phyloP scores from a whole-genome alignment of 1,140 invertebrate species.

The Conopomorpha cramerella region DNA sequence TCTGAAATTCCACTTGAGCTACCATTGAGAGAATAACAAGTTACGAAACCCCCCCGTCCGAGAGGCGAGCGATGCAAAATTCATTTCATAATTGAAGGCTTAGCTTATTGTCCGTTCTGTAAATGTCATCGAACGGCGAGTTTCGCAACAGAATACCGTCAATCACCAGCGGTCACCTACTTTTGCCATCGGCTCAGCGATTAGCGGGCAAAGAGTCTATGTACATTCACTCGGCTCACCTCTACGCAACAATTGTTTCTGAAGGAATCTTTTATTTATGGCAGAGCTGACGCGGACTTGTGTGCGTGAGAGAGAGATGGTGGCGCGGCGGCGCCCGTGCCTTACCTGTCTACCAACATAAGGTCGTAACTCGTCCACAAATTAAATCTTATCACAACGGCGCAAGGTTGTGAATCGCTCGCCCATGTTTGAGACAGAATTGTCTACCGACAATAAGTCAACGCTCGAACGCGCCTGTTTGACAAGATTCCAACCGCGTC shows the following conservation, averaged over 20 bases:
- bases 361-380: constrained; percentile 6
- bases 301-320: constrained; percentile 46
- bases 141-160: constrained; percentile 54
- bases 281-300: constrained; percentile 27
- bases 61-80: constrained; percentile 15
- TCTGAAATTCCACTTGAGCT: too few species aligned
- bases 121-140: constrained; percentile 53
- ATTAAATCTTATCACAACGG: constrained; percentile 8
- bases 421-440: constrained; percentile 23
- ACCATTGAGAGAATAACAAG: not conserved
- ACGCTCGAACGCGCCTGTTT: constrained; percentile 59
- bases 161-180: constrained; percentile 57
- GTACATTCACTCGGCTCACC: constrained; percentile 54
- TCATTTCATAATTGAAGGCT: constrained; percentile 36
- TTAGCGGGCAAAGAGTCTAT: too few species aligned
- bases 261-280: constrained; percentile 61
- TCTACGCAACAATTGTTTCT: constrained; percentile 61
- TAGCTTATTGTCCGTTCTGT: constrained; percentile 39
- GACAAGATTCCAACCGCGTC: constrained; percentile 59
- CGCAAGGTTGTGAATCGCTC: constrained; percentile 16
- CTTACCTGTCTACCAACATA: constrained; percentile 35
- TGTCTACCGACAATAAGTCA: constrained; percentile 59
- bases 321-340: constrained; percentile 49
- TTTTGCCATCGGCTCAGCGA: constrained; percentile 55
- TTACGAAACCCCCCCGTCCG: constrained; percentile 4